Conservation (phyloP, 1,140 invertebrate species). For the Ruditapes philippinarum region DNA sequence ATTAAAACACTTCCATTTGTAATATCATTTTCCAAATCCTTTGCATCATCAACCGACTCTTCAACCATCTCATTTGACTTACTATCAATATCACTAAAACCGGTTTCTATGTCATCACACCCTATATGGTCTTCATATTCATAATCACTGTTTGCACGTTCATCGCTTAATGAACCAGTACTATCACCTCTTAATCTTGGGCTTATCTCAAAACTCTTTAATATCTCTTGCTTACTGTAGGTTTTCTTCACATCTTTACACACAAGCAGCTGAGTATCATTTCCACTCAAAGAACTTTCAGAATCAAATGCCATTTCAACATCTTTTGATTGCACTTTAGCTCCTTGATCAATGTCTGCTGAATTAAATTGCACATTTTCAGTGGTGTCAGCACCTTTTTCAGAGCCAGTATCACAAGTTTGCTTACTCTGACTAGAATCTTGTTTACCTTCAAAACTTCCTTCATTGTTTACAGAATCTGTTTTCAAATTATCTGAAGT, state of each 20-base stretch:
- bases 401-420: background rate
- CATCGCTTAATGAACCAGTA: slow-evolving; percentile 60
- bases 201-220: slow-evolving; percentile 40
- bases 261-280: slow-evolving; percentile 67
- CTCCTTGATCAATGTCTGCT: background rate
- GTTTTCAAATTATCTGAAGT: background rate
- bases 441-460: background rate
- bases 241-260: slow-evolving; percentile 70
- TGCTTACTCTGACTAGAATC: slow-evolving; percentile 25
- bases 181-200: slow-evolving; percentile 47
- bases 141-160: slow-evolving; percentile 36
- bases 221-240: slow-evolving; percentile 56
- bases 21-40: background rate
- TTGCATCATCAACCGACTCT: background rate
- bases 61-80: slow-evolving; percentile 16
- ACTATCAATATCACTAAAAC: slow-evolving; percentile 50
- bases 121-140: slow-evolving; percentile 65
- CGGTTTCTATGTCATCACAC: slow-evolving; percentile 61
- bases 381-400: background rate
- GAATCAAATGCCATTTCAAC: background rate
- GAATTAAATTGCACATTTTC: slow-evolving; percentile 30
- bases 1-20: background rate
- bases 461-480: background rate
- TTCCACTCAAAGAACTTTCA: slow-evolving; percentile 63
- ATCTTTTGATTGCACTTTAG: slow-evolving; percentile 25